Conservation (phyloP, 2,888 invertebrate species). For the Rhorus exstirpatorius region DNA sequence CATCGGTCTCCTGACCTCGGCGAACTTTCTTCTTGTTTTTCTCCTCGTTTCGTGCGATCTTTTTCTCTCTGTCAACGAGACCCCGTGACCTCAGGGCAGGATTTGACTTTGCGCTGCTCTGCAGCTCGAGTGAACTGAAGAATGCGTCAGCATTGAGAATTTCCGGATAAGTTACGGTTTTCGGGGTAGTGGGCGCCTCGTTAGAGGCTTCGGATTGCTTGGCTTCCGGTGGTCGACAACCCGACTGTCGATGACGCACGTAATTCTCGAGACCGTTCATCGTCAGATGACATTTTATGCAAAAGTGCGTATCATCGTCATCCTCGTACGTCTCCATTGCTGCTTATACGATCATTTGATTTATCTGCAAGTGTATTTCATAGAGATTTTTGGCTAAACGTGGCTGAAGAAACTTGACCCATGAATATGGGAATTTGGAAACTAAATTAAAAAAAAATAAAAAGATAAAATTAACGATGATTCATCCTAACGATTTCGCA, state of each 20-base stretch:
- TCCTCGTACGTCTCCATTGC: conserved; percentile 87
- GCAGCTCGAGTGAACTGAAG: conserved; percentile 93
- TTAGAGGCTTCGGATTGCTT: conserved; percentile 73
- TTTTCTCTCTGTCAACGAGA: conserved; percentile 74
- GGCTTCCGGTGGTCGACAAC: conserved; percentile 87
- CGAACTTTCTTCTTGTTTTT: conserved; percentile 73
- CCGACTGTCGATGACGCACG: conserved; percentile 92
- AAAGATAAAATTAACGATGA: no score
- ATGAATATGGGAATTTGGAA: no score
- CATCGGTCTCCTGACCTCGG: conserved; percentile 75
- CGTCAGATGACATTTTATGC: conserved; percentile 94
- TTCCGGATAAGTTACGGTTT: conserved; percentile 84
- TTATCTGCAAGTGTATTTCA: no score
- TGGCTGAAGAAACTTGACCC: no score
- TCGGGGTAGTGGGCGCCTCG: conserved; percentile 84
- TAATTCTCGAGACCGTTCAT: conserved; percentile 95
- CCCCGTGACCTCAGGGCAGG: conserved; percentile 72
- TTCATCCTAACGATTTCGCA: no score
- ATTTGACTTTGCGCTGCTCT: conserved; percentile 90
- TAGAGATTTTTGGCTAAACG: no score
- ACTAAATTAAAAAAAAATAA: no score
- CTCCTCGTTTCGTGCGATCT: conserved; percentile 72
- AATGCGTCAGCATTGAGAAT: conserved; percentile 93
- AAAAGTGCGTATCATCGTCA: conserved; percentile 95
- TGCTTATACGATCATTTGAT: no score